Base-by-base conservation (phyloP, 2,113 vertebrate genomes). In the Mionectes macconnelli region DNA sequence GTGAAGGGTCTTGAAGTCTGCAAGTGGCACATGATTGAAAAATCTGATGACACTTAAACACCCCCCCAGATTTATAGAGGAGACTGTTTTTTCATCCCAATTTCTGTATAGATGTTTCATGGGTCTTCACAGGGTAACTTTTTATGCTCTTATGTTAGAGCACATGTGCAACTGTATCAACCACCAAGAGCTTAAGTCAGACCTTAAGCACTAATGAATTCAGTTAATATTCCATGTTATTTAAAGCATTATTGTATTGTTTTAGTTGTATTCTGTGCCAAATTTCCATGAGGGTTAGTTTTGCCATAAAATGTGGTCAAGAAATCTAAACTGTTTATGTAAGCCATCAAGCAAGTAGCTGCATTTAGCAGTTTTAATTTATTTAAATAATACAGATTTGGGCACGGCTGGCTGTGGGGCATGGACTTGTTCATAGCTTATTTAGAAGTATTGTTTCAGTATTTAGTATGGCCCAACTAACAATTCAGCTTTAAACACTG, bases 311-410 rank as follows among this genome's bases (percentile, higher is more conserved):
- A 86, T 84, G 79, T 81, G 91, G 85, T 90, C 87, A 95, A 76
- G 69, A 89, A 96, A 85, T 60, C 42, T 42, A 93, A 91, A 87
- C 56, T 87, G 81, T 91, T 92, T 95, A 45, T 76, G 47, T 81
- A 95, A 92, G 33, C 37, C 91, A 62, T 90, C 53, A 87, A 86
- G 62, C 89, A 94, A 94, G 69, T 75, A 85, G 62, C 52, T 83
- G n/a, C 33, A 55, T 78, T 92, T 86, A 90, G 57, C 56, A 66
- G 60, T 86, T 90, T 85, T 64, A 56, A 80, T 91, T 87, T 27
- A 86, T 93, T 85, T 66, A 56, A 68, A 67, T 55, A 59, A 37
- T 24, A 22, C 40, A 60, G 44, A 90, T 79, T 50, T 95, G 68
- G 55, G 50, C 53, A 82, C 8, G 67, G 22, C 33, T 86, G 52